Percentiles rank a stretch among this genome's conserved stretches.
Conservation (phyloP, 2,888 invertebrate genomes). For the Endomychus coccineus region DNA sequence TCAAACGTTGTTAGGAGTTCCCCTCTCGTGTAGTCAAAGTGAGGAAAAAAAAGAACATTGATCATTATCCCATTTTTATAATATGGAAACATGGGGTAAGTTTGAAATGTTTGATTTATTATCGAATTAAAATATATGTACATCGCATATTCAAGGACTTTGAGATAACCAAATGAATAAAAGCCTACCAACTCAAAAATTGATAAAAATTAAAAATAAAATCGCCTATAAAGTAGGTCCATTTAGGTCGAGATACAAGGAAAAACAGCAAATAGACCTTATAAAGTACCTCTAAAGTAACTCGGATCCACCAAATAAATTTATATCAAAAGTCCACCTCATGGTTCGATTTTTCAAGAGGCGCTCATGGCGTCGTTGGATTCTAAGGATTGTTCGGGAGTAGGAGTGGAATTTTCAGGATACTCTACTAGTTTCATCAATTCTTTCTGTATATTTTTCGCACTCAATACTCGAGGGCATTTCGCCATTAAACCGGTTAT, state of each 20-base stretch:
- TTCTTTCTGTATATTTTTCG: constrained; percentile 50
- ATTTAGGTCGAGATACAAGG: too few relatives aligned
- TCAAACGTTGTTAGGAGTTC: too few relatives aligned
- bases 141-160: neutral
- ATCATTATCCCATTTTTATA: too few relatives aligned
- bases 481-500: constrained; percentile 50
- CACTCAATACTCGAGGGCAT: constrained; percentile 56
- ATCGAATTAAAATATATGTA: neutral
- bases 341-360: constrained; percentile 29
- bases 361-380: constrained; percentile 35
- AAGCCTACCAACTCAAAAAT: constrained; percentile 36
- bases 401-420: constrained; percentile 27
- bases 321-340: constrained; percentile 17
- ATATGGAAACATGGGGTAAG: neutral
- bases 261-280: constrained; percentile 23
- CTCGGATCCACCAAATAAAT: neutral
- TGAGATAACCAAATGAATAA: constrained; percentile 16
- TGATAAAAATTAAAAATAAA: constrained; percentile 27
- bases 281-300: constrained; percentile 1
- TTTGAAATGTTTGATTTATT: neutral
- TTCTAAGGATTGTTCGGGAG: constrained; percentile 29
- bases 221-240: too few relatives aligned
- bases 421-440: constrained; percentile 42
- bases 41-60: too few relatives aligned
- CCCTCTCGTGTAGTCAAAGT: too few relatives aligned